Conservation (phyloP, 2,797 vertebrate species). For the Limosa lapponica region DNA sequence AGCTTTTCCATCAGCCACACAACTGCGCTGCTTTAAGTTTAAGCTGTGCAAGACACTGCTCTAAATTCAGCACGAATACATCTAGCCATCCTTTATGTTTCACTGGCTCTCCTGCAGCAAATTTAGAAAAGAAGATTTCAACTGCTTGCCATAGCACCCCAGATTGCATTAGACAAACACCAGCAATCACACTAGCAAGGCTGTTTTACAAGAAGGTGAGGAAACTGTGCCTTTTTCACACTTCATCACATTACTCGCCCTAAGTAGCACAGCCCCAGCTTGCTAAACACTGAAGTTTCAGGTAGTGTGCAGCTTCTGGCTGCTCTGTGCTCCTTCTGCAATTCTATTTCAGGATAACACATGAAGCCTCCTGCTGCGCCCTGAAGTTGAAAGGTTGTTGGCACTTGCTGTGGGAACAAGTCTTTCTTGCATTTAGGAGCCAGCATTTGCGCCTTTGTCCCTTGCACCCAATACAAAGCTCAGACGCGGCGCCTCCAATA, state of each 20-base stretch:
- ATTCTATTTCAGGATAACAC: background rate
- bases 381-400: slow-evolving; percentile 49
- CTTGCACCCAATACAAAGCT: background rate
- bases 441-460: slow-evolving; percentile 15
- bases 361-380: background rate
- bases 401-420: slow-evolving; percentile 43
- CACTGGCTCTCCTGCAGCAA: background rate
- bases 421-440: background rate
- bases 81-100: background rate
- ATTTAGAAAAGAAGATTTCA: background rate
- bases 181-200: background rate
- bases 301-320: background rate
- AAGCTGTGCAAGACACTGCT: background rate
- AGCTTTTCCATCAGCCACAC: background rate
- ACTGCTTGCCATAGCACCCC: background rate
- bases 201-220: background rate
- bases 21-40: background rate
- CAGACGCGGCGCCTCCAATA: background rate
- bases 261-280: background rate
- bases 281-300: background rate
- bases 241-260: background rate
- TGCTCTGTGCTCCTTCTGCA: background rate
- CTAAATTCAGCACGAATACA: background rate
- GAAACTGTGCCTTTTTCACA: slow-evolving; percentile 2
- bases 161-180: background rate